These are phyloP conservation scores for Argyrosomus regius DNA, from an alignment of 2,797 vertebrate species.

Conservation along the genomic window DNA sequence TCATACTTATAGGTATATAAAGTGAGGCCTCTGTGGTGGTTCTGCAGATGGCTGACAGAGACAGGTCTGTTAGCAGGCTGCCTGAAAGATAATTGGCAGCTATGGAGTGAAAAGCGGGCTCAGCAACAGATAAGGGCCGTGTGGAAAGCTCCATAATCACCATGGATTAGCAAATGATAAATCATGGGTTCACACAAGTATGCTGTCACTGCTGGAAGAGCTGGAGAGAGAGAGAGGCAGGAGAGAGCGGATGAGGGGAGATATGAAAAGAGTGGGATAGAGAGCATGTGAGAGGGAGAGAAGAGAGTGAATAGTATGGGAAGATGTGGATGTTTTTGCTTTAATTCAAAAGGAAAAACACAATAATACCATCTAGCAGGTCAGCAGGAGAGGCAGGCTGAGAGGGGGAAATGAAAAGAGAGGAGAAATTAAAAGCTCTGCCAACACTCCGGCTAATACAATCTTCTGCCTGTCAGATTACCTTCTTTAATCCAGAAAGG, in stretches of 20 bases:
- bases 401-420: constrained; percentile 71
- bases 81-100: constrained; percentile 81
- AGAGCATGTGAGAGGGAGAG: constrained; percentile 41
- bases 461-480: constrained; percentile 89
- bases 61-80: constrained; percentile 71
- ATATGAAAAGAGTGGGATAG: constrained; percentile 51
- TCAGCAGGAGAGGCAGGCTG: constrained; percentile 72
- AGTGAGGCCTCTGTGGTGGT: constrained; percentile 49
- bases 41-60: constrained; percentile 74
- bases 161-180: constrained; percentile 85
- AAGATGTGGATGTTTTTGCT: constrained; percentile 76
- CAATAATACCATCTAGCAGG: constrained; percentile 79
- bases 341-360: constrained; percentile 76
- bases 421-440: constrained; percentile 84
- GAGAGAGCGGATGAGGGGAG: constrained; percentile 36
- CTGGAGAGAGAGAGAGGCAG: constrained; percentile 25
- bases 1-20: constrained; percentile 12
- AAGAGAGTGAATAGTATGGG: constrained; percentile 54
- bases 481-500: constrained; percentile 87
- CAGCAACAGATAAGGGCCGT: constrained; percentile 84
- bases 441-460: constrained; percentile 86
- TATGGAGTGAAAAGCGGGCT: constrained; percentile 82
- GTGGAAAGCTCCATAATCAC: constrained; percentile 84
- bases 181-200: constrained; percentile 80
- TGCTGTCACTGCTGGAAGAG: constrained; percentile 76